A percentile compares a stretch with the other conserved stretches of the same genome.
These are phyloP conservation scores for Drosophila santomea DNA, from an alignment of 1,140 invertebrate genomes.

Conservation along the genomic window DNA sequence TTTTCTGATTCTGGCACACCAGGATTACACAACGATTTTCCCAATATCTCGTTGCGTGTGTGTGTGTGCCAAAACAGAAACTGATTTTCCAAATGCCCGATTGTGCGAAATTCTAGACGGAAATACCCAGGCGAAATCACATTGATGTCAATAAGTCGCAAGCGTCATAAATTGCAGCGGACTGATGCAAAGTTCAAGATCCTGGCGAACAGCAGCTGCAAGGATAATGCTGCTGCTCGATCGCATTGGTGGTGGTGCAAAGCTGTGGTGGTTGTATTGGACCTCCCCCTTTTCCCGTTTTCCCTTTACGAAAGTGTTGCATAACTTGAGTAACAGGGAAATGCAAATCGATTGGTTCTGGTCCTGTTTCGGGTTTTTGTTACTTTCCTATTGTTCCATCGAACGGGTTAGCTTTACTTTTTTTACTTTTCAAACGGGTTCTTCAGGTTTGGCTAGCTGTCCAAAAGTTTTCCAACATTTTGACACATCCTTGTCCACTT, in stretches of 20 bases:
- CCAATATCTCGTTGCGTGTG: background rate
- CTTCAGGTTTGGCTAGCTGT: conserved; percentile 26
- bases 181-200: conserved; percentile 29
- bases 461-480: conserved; percentile 54
- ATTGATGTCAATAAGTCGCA: conserved; percentile 63
- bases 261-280: conserved; percentile 21
- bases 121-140: conserved; percentile 5
- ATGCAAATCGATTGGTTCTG: conserved; percentile 67
- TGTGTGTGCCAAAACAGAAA: conserved; percentile 10
- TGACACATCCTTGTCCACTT: conserved; percentile 45
- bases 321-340: conserved; percentile 22
- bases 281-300: conserved; percentile 16
- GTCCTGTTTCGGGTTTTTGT: conserved; percentile 28
- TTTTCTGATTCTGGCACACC: background rate
- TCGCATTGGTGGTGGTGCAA: conserved; percentile 26
- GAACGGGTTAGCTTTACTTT: conserved; percentile 27
- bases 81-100: background rate
- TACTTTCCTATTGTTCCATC: background rate
- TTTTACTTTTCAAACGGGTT: conserved; percentile 27
- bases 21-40: conserved; percentile 19
- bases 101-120: conserved; percentile 33
- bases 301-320: conserved; percentile 26
- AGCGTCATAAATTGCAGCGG: conserved; percentile 38
- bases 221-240: conserved; percentile 13
- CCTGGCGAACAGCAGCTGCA: conserved; percentile 39